Base-by-base conservation (phyloP, 2,113 vertebrate species). In the Corythoichthys intestinalis region DNA sequence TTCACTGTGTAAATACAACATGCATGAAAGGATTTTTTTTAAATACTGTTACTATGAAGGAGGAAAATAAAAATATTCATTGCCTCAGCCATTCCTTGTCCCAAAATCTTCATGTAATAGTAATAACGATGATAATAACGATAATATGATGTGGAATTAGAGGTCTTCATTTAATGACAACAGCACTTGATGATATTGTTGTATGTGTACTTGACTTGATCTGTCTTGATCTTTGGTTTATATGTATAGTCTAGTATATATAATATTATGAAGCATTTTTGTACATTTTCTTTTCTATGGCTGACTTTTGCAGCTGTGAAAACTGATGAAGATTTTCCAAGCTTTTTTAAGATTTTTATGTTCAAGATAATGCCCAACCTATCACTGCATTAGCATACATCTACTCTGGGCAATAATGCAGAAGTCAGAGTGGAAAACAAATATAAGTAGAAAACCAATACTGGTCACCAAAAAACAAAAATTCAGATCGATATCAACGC, bases 211-310 rank as follows among this genome's bases (percentile, higher is more conserved):
- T 75, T 77, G 71, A 65, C n/a, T 47, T 46, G 56, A 58, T 58
- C 37, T 76, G 71, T 85, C 80, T 62, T 73, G 83, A 83, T 69
- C 54, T 70, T 80, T 38, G n/a, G 39, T 44, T 85, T 59, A 78
- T 87, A 86, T 80, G 34, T 74, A 69, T 58, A 79, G 60, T 71
- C 72, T 82, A 67, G 13, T 79, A 81, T 83, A 82, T 80, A 78
- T 82, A 76, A 11, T 56, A 56, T 28, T 34, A 15, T 4, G 44
- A 71, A 72, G 70, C 68, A 73, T 86, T 88, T 44, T 88, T 88
- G 85, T 87, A 88, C 73, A 83, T 85, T 88, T 85, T 73, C 85
- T 89, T 87, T 76, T 86, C 85, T 85, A 76, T 76, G 2, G 83
- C 84, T 87, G 84, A 83, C 84, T 88, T 58, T 87, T 84, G 82